Evolutionary conservation across 1,140 invertebrate species (phyloP), one percentile per base, ranked within the genome.

Genomic region (Drosophila tsacasi): DNA sequence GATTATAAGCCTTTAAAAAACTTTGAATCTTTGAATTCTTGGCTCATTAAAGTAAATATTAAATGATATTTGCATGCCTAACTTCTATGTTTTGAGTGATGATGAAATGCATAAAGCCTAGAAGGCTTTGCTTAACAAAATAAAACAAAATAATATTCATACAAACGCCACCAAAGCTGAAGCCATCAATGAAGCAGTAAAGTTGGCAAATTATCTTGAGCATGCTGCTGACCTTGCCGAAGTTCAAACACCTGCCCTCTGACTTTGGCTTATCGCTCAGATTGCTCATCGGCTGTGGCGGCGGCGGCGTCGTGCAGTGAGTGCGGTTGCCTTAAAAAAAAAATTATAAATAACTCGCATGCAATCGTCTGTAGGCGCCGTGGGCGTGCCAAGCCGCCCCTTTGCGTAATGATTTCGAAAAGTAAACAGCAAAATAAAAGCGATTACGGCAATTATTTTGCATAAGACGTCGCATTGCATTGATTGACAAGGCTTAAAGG

Each of bases 161-260:
- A 37, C 32, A 30, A 39, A 15, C 39, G 13, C 17, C 59, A 27
- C 27, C 37, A 21, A 21, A 42, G 35, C 35, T 35, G 23, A 19
- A 58, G 37, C 32, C 52, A 71, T 55, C 55, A 44, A 44, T 73
- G 49, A 68, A 61, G 44, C 49, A 42, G 32, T 35, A 3, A 25
- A 25, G 65, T 73, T 59, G 65, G 62, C 30, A 63, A 52, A 63
- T 79, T 76, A 85, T 83, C 79, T 67, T 64, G 39, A 63, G 59
- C 66, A 46, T 71, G 57, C 64, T 78, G 54, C 32, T 57, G 81
- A 89, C 83, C 83, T 89, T 89, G 52, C 50, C 60, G 73, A 87
- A 87, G 83, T 87, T 87, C 83, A 87, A 81, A 72, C 83, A 84
- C 81, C 83, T 87, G 84, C 81, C 84, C 83, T 89, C 73, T 87